Conservation (phyloP, 2,797 vertebrate species). For the Crocidura indochinensis region DNA sequence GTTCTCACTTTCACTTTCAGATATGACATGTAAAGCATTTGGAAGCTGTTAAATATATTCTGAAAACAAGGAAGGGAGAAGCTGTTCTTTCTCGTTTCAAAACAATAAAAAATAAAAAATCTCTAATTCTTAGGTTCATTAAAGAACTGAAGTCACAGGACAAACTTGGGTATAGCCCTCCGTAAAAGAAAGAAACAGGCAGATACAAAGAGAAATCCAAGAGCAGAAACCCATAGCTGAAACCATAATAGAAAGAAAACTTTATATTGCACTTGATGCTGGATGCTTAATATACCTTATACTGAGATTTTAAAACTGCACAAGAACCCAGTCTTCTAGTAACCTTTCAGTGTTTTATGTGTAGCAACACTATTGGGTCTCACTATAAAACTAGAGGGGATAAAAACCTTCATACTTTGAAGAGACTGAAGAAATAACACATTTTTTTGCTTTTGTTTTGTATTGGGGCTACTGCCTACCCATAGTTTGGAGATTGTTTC, state of each 20-base stretch:
- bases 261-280: not conserved
- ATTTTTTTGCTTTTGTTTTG: too few relatives aligned
- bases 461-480: too few relatives aligned
- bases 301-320: not conserved
- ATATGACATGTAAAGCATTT: conserved; percentile 40
- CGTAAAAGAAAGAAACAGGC: not conserved
- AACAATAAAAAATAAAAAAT: conserved; percentile 1
- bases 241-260: not conserved
- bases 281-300: not conserved
- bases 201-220: conserved; percentile 20
- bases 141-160: conserved; percentile 8
- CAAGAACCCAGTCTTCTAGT: not conserved
- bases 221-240: not conserved
- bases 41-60: not conserved
- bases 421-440: not conserved
- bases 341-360: conserved; percentile 27
- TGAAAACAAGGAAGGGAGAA: conserved; percentile 43
- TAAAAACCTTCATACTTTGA: not conserved
- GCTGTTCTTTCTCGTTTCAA: not conserved
- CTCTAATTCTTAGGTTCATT: conserved; percentile 18
- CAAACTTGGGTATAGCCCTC: not conserved
- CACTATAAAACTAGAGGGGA: conserved; percentile 25
- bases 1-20: conserved; percentile 29
- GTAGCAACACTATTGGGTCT: not conserved
- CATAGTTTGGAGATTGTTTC: too few relatives aligned